These are phyloP conservation scores for Acleris literana DNA, from an alignment of 2,888 invertebrate genomes.

Conservation along the genomic window DNA sequence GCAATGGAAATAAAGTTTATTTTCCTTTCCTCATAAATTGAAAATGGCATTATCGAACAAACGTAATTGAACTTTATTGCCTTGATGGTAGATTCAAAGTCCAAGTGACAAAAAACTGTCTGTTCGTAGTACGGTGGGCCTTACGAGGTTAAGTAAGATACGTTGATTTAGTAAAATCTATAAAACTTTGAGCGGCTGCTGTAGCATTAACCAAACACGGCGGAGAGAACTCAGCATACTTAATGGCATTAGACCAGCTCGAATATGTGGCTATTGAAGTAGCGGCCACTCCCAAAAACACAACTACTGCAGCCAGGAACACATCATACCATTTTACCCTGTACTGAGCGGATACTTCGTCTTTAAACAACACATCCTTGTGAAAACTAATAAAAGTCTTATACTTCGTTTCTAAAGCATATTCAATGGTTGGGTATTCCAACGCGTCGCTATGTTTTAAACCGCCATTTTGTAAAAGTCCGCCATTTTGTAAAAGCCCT, in stretches of 20 bases:
- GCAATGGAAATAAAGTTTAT: no score
- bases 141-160: no score
- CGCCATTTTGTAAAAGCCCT: slow-evolving; percentile 27
- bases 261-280: slow-evolving; percentile 88
- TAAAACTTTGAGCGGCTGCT: slow-evolving; percentile 67
- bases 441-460: slow-evolving; percentile 40
- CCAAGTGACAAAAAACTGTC: no score
- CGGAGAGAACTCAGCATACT: slow-evolving; percentile 86
- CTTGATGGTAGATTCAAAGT: no score
- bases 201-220: slow-evolving; percentile 89
- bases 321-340: slow-evolving; percentile 74
- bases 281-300: slow-evolving; percentile 85
- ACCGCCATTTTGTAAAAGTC: slow-evolving; percentile 38
- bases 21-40: no score
- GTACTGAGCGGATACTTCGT: slow-evolving; percentile 49
- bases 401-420: slow-evolving; percentile 55
- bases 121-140: no score
- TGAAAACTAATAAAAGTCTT: slow-evolving; percentile 59
- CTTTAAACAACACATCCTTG: slow-evolving; percentile 44
- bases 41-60: no score
- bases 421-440: slow-evolving; percentile 58
- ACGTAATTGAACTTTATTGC: no score
- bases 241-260: slow-evolving; percentile 86
- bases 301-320: slow-evolving; percentile 81
- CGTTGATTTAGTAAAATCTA: slow-evolving; percentile 40